These are phyloP conservation scores for Amphiduros pacificus DNA, from an alignment of 2,888 invertebrate genomes.

Conservation along the genomic window DNA sequence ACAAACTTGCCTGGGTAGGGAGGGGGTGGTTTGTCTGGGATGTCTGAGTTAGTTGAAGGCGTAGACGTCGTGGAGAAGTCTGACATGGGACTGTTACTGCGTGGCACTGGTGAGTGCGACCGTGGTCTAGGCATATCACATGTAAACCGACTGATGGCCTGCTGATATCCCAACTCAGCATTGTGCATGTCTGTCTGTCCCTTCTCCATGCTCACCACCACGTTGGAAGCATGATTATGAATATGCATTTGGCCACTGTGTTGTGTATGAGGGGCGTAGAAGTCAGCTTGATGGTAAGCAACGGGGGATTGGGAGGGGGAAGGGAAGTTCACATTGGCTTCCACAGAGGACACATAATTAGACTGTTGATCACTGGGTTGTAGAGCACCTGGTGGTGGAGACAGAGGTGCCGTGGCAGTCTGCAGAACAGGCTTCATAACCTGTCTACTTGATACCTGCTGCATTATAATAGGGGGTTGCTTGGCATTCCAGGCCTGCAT, in stretches of 20 bases:
- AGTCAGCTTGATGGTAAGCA: slow-evolving; percentile 30
- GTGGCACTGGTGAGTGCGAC: slow-evolving; percentile 54
- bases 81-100: slow-evolving; percentile 56
- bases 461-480: slow-evolving; percentile 94
- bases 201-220: too few relatives aligned
- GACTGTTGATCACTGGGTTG: slow-evolving; percentile 40
- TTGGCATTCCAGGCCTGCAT: slow-evolving; percentile 82
- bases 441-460: slow-evolving; percentile 92
- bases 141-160: too few relatives aligned
- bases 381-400: slow-evolving; percentile 60
- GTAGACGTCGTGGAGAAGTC: slow-evolving; percentile 54
- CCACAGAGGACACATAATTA: slow-evolving; percentile 50
- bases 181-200: too few relatives aligned
- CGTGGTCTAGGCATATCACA: slow-evolving; percentile 46
- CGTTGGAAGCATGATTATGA: too few relatives aligned
- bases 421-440: slow-evolving; percentile 91
- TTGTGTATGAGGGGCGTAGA: too few relatives aligned
- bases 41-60: slow-evolving; percentile 56
- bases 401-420: slow-evolving; percentile 92
- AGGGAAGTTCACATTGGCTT: slow-evolving; percentile 53
- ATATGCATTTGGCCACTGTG: too few relatives aligned
- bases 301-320: slow-evolving; percentile 54
- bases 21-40: slow-evolving; percentile 56
- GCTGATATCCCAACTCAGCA: background rate
- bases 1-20: slow-evolving; percentile 46